Base-by-base conservation (phyloP, 2,888 invertebrate genomes). In the Meganola albula region DNA sequence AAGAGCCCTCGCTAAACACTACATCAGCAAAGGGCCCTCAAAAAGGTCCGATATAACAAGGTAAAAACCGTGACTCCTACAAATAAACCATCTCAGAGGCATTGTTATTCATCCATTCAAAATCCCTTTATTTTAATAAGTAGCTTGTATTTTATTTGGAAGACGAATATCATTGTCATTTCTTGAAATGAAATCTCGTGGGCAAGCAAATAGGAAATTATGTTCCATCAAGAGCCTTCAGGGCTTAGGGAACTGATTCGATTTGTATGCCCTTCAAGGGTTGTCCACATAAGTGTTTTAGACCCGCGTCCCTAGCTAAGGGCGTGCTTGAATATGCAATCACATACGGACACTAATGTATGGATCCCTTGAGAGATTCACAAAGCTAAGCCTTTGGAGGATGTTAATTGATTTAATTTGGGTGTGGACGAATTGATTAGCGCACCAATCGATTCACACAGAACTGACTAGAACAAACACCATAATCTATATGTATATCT, bases 251-350 rank as follows among this genome's bases (percentile, higher is more conserved):
- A 42, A 35, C 48, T 53, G 58, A 64, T 64, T 64, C 56, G 63
- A 63, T 64, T 63, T 64, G 53, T 52, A 48, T 23, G 34, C 50
- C 49, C 38, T 27, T 34, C 24, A 48, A 42, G 60, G 52, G 48
- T 37, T 48, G 63, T 56, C 55, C 59, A 48, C 57, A 53, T 53
- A 53, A 61, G 57, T 57, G 63, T 51, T 56, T 57, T 48, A 48
- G 53, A 50, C 43, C 47, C 54, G 49, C 52, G 48, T 53, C 44
- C 53, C 35, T 45, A 50, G 52, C 53, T 46, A 58, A 62, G 55
- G 47, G 46, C 45, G 43, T 48, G 44, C 54, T 58, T 50, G 48
- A 56, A 60, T 65, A 57, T 65, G 56, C 58, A 58, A 52, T 58
- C 54, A 52, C 49, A 45, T 45, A 39, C 47, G 52, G 58, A 57